Base-by-base conservation (phyloP, 2,888 invertebrate genomes). In the Clitarchus hookeri region DNA sequence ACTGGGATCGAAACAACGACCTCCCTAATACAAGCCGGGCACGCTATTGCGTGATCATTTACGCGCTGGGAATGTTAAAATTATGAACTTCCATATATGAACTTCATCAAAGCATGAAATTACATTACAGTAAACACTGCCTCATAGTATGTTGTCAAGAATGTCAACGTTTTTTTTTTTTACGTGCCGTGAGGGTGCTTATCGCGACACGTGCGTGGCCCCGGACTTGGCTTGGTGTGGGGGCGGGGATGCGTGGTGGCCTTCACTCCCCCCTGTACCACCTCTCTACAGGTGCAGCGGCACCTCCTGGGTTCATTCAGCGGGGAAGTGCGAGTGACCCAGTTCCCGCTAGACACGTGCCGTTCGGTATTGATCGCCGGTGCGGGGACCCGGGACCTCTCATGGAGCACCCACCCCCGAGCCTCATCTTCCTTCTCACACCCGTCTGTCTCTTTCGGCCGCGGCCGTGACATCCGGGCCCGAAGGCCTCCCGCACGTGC, bases 391-490 rank as follows among this genome's bases (percentile, higher is more conserved):
- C 65, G 65, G 65, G 65, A 65, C 65, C 65, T n/a, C 44, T 36
- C 77, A 16, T 12, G 78, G 23, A 26, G 48, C 44, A 23, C 27
- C 80, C 44, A 19, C 48, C 44, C 48, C 80, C 85, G 23, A 48
- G 19, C 44, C 12, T 79, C 53, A 25, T 85, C 88, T 36, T 36
- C 85, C 86, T 83, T n/a, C 86, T 86, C 53, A 85, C 87, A 87
- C 88, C 87, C 87, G 86, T 88, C 86, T 86, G 83, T 87, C 83
- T 88, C 84, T 84, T 85, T 87, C 86, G 77, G 87, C 85, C 86
- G 44, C 54, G 86, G 83, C 86, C 78, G 48, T 48, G 48, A 48
- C 48, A 16, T 8, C 48, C 11, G 11, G 48, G 48, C 48, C 48
- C 16, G 12, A 48, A 13, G 48, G 48, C 48, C 48, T 48, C 48